Conservation (phyloP, 2,888 invertebrate species). For the Dynastes grantii region DNA sequence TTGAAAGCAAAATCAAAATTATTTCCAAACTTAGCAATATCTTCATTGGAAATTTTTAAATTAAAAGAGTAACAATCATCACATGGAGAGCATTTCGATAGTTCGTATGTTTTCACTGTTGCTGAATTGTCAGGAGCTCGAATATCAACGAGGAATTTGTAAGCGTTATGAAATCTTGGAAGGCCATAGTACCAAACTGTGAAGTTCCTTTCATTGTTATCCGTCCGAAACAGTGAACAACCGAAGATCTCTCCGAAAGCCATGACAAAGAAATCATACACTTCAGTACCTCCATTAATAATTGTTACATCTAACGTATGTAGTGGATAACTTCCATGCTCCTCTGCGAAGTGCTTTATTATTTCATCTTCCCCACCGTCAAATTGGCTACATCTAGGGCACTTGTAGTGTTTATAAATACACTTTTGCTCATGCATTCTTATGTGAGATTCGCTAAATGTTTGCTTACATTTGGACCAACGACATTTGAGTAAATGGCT, state of each 20-base stretch:
- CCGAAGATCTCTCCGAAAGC: slow-evolving; percentile 46
- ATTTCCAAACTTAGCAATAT: neutral
- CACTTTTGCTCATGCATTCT: slow-evolving; percentile 49
- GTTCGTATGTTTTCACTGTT: slow-evolving; percentile 30
- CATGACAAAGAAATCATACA: slow-evolving; percentile 49
- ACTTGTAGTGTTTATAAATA: slow-evolving; percentile 39
- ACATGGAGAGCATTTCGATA: slow-evolving; percentile 29
- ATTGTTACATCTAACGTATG: slow-evolving; percentile 27
- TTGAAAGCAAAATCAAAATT: slow-evolving; percentile 10
- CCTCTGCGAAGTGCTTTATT: slow-evolving; percentile 40
- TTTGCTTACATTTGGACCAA: slow-evolving; percentile 43
- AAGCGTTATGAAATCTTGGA: slow-evolving; percentile 38
- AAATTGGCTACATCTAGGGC: slow-evolving; percentile 46
- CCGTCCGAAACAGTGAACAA: slow-evolving; percentile 43
- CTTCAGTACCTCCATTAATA: slow-evolving; percentile 5
- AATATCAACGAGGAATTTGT: slow-evolving; percentile 15
- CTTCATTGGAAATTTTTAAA: slow-evolving; percentile 18
- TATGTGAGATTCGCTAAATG: slow-evolving; percentile 28
- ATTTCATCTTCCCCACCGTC: slow-evolving; percentile 45
- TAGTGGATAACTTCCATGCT: slow-evolving; percentile 42
- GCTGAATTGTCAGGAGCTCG: slow-evolving; percentile 2
- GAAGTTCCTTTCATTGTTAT: slow-evolving; percentile 41
- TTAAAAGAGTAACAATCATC: slow-evolving; percentile 42
- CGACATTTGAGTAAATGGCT: slow-evolving; percentile 40
- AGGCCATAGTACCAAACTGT: slow-evolving; percentile 46